Conservation (phyloP, 1,140 invertebrate genomes). For the Bombus turneri region DNA sequence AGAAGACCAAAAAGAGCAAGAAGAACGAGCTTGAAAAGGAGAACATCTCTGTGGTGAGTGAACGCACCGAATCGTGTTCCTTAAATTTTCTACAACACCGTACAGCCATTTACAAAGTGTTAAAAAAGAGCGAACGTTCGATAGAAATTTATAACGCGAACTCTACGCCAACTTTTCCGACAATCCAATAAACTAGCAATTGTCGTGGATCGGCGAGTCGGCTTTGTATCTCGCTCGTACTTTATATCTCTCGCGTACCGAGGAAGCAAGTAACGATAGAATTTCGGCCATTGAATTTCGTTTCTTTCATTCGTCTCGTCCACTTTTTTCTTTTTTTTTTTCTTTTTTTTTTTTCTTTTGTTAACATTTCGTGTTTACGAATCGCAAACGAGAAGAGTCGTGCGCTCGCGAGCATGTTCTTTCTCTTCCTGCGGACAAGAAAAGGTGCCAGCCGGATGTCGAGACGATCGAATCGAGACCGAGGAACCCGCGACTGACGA, state of each 20-base stretch:
- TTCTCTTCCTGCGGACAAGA: not conserved
- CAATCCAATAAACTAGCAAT: too few species aligned
- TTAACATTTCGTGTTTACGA: not conserved
- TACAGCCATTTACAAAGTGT: not conserved
- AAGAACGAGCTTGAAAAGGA: slow-evolving; percentile 85
- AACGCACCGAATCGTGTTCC: not conserved
- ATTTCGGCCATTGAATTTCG: not conserved
- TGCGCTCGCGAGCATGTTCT: not conserved
- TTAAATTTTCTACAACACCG: not conserved
- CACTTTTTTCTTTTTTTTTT: too few species aligned
- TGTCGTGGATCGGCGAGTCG: too few species aligned
- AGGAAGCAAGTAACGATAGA: too few species aligned
- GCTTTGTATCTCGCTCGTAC: too few species aligned
- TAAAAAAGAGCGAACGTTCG: too few species aligned
- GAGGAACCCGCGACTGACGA: not conserved
- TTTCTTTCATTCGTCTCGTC: not conserved
- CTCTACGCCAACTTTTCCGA: too few species aligned
- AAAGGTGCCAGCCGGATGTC: not conserved
- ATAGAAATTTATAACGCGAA: too few species aligned
- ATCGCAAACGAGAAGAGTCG: not conserved
- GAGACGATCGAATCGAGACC: not conserved
- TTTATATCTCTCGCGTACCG: too few species aligned
- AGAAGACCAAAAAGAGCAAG: slow-evolving; percentile 85
- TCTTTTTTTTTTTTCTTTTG: too few species aligned
- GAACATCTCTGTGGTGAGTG: slow-evolving; percentile 86